A percentile compares a stretch with the other conserved stretches of the same genome.
These are phyloP conservation scores for Nasonia longicornis DNA, from an alignment of 1,140 invertebrate genomes.

Conservation along the genomic window DNA sequence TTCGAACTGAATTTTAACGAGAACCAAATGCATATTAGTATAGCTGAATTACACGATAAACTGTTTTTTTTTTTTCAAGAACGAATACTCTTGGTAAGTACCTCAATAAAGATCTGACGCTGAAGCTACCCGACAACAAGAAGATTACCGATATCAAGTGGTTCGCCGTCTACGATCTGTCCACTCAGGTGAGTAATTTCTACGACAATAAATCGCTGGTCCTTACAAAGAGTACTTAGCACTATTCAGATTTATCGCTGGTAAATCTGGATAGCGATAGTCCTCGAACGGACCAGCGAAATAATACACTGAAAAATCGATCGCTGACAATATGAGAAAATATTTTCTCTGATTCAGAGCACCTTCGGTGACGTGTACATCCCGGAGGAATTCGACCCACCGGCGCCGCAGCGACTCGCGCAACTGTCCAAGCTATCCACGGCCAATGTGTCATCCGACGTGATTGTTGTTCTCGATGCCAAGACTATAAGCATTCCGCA, in stretches of 20 bases:
- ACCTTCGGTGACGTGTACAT: slow-evolving; percentile 92
- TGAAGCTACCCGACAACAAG: slow-evolving; percentile 87
- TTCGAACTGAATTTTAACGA: neutral
- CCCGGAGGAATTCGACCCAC: slow-evolving; percentile 92
- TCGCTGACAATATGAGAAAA: neutral
- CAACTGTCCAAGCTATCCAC: slow-evolving; percentile 77
- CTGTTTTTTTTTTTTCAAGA: slow-evolving; percentile 68
- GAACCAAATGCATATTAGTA: neutral
- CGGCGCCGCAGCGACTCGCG: slow-evolving; percentile 78
- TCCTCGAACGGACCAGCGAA: too few relatives aligned
- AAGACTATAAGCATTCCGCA: slow-evolving; percentile 83
- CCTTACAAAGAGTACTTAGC: too few relatives aligned
- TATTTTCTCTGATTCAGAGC: slow-evolving; percentile 68
- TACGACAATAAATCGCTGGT: neutral
- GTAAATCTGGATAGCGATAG: too few relatives aligned
- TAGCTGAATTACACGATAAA: too few relatives aligned
- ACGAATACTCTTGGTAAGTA: slow-evolving; percentile 89
- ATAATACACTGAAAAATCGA: neutral
- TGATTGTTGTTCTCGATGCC: slow-evolving; percentile 82
- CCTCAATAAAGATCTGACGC: slow-evolving; percentile 86
- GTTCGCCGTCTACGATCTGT: slow-evolving; percentile 90
- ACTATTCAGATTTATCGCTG: too few relatives aligned
- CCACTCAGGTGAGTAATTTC: slow-evolving; percentile 73
- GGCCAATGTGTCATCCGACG: slow-evolving; percentile 79
- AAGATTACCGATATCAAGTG: slow-evolving; percentile 90